Conservation (phyloP, 2,113 vertebrate species). For the Pangasianodon gigas region DNA sequence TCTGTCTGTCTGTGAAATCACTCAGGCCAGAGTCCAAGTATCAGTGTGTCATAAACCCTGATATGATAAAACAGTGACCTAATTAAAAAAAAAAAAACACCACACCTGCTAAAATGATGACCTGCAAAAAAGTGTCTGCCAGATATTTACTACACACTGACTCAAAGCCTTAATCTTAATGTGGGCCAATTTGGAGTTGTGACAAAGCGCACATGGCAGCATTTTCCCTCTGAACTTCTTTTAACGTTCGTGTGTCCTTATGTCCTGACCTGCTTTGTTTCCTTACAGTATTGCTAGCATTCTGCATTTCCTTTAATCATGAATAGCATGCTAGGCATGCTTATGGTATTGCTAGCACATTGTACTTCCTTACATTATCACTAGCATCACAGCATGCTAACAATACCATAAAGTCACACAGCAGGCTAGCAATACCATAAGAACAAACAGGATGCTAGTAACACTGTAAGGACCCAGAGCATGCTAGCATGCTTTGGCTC, state of each 20-base stretch:
- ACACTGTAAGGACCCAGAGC: background rate
- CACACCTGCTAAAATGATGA: background rate
- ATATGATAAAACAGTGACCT: background rate
- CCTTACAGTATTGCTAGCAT: background rate
- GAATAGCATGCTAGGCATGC: background rate
- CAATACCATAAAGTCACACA: background rate
- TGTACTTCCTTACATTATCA: background rate
- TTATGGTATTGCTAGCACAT: background rate
- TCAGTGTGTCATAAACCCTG: slow-evolving; percentile 14
- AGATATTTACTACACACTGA: background rate
- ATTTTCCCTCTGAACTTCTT: background rate
- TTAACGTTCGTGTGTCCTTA: background rate
- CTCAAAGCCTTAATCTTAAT: background rate
- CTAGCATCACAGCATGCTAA: background rate
- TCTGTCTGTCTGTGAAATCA: background rate
- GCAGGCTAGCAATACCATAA: background rate
- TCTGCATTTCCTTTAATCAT: background rate
- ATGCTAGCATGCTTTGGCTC: background rate
- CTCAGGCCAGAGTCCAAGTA: slow-evolving; percentile 17
- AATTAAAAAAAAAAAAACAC: background rate
- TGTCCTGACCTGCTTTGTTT: background rate
- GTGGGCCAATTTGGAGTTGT: background rate
- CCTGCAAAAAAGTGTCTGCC: background rate
- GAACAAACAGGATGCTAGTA: background rate
- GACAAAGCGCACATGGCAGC: background rate